A percentile compares a stretch with the other conserved stretches of the same genome.
These are phyloP conservation scores for Nephrotoma guestfalica DNA, from an alignment of 2,888 invertebrate genomes.

Conservation along the genomic window DNA sequence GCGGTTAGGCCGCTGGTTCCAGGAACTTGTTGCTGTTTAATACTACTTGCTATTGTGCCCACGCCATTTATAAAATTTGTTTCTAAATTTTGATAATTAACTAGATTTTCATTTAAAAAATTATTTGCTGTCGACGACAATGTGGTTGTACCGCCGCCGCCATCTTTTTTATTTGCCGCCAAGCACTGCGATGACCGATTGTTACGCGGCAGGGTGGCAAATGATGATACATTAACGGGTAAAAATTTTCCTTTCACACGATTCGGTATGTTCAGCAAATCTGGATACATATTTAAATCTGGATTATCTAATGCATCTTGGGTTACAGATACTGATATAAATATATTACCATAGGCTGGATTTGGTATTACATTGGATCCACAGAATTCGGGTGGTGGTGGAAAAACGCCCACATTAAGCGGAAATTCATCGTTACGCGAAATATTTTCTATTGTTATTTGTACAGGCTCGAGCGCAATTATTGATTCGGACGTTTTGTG, in stretches of 20 bases:
- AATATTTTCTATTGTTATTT: conserved; percentile 42
- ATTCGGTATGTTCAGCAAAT: conserved; percentile 57
- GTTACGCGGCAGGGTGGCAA: conserved; percentile 35
- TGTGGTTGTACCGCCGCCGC: conserved; percentile 7
- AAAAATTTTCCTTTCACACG: conserved; percentile 31
- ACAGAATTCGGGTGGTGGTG: conserved; percentile 44
- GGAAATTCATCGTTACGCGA: conserved; percentile 32
- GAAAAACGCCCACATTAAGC: conserved; percentile 34
- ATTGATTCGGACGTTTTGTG: conserved; percentile 32
- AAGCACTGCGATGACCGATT: conserved; percentile 29
- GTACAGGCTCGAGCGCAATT: conserved; percentile 44
- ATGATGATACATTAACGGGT: conserved; percentile 28
- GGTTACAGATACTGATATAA: conserved; percentile 66
- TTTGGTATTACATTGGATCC: conserved; percentile 28
- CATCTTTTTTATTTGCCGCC: conserved; percentile 18
- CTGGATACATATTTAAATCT: conserved; percentile 60
- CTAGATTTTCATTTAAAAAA: conserved; percentile 31
- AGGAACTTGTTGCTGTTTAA: not conserved
- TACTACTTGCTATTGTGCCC: not conserved
- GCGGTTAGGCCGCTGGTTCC: not conserved
- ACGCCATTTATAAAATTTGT: conserved; percentile 19
- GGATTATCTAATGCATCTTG: conserved; percentile 49
- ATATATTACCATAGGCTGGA: conserved; percentile 47
- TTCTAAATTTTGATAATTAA: conserved; percentile 30
- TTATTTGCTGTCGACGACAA: conserved; percentile 17